A percentile compares a stretch with the other conserved stretches of the same genome.
phyloP scores from a whole-genome alignment of 2,113 vertebrate species.

The Sebastes schlegelii region DNA sequence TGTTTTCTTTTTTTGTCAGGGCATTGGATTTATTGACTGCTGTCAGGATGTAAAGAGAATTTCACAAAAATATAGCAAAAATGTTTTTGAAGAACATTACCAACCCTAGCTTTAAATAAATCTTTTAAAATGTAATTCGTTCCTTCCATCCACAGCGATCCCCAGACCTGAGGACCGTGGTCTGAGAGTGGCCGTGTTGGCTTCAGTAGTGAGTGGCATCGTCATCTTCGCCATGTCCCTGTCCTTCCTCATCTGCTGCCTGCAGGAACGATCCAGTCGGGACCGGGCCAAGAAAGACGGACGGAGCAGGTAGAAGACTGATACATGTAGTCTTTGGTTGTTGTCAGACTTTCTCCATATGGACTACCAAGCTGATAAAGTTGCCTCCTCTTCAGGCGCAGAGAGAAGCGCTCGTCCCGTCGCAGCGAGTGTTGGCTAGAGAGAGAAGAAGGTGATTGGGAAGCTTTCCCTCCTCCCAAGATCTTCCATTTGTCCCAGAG shows the following conservation, averaged over 20 bases:
- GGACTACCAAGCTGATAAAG: not conserved
- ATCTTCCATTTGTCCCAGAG: slow-evolving; percentile 83
- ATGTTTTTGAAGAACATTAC: too few species aligned
- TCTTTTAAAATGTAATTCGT: not conserved
- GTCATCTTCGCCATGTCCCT: slow-evolving; percentile 86
- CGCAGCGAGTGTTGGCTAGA: slow-evolving; percentile 82
- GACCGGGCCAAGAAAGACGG: slow-evolving; percentile 65
- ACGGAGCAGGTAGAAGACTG: slow-evolving; percentile 70
- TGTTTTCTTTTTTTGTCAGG: too few species aligned
- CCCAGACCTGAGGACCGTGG: slow-evolving; percentile 80
- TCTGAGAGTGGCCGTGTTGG: slow-evolving; percentile 83
- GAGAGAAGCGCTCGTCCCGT: slow-evolving; percentile 71
- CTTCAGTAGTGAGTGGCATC: slow-evolving; percentile 86
- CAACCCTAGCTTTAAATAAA: not conserved
- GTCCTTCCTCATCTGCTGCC: slow-evolving; percentile 88
- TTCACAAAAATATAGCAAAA: too few species aligned
- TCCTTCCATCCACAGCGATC: slow-evolving; percentile 69
- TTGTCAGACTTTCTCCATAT: not conserved
- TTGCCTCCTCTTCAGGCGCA: slow-evolving; percentile 58
- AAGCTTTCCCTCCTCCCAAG: slow-evolving; percentile 81
- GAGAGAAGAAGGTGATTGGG: slow-evolving; percentile 81
- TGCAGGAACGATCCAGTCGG: slow-evolving; percentile 77
- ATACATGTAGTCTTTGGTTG: too few species aligned
- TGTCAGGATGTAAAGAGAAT: too few species aligned
- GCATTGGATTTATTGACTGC: too few species aligned